Base-by-base conservation (phyloP, 1,140 invertebrate species). In the Zaprionus tsacasi region DNA sequence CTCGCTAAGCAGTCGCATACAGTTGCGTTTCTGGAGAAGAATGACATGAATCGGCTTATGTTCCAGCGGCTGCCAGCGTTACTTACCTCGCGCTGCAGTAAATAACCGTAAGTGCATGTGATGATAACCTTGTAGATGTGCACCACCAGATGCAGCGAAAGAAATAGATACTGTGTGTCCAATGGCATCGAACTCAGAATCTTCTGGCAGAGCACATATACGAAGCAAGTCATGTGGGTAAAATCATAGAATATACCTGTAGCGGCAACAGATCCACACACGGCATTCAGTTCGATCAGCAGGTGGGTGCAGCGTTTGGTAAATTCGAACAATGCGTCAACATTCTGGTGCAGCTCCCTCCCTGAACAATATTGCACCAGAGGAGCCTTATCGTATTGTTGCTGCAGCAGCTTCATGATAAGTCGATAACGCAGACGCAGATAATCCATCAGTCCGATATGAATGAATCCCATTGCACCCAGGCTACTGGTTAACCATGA, bases 161-260 rank as follows among this genome's bases (percentile, higher is more conserved):
- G 65, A n/a, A 82, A 88, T 0, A 48, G 12, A 36, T 88, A 90
- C 48, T 88, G 86, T 0, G 71, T 33, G 25, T 72, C 68, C 55
- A 71, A 70, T 0, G 61, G 6, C 50, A 82, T 70, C 0, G 58
- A 13, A 15, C 52, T 64, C 3, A 90, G 64, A 4, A 87, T n/a
- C n/a, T 88, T 90, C 15, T 91, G 82, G 36, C 86, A 91, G 10
- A 91, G 63, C 27, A 91, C 56, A 45, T 85, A 91, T 6, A 81
- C 77, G 17, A 88, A 79, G 50, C 72, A 78, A 45, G 90, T 91
- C 77, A 85, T 78, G n/a, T 91, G 63, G 0, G 75, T 76, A 12
- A 91, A 91, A 50, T 91, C 90, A 55, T 91, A 83, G 45, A 91
- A 91, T 3, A 91, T 36, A 1, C 82, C 82, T 2, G 77, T 65